Base-by-base conservation (phyloP, 1,140 invertebrate genomes). In the Aphis craccivora region DNA sequence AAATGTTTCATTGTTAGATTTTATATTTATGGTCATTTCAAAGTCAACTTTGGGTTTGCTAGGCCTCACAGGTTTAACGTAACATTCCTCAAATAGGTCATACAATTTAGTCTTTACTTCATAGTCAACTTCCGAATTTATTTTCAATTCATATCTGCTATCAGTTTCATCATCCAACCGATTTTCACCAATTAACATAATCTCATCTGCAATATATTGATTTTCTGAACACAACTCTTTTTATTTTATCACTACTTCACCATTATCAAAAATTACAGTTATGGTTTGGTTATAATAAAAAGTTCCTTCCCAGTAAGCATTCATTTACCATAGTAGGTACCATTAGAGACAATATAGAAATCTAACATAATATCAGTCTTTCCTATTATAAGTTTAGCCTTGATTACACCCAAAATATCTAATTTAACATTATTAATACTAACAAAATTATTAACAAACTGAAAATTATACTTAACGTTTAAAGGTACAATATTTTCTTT, bases 21-120 rank as follows among this genome's bases (percentile, higher is more conserved):
- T 55, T 22, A 95, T 94, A 93, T 94, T 93, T 91, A 95, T 87
- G 89, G 94, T 88, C 43, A 88, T 88, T n/a, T 88, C 87, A 88
- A n/a, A 51, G 11, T 53, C 11, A 51, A 51, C n/a, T n/a, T 53
- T 53, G 9, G 87, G n/a, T 20, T 20, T 14, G 35, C 30, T 30
- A 88, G 45, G 48, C 5, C n/a, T 51, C 23, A 88, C 3, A 0
- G 83, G 37, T 86, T 88, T 88, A 0, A 48, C n/a, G 35, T 88
- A 88, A 35, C 0, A 7, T 51, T 88, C 45, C 6, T 35, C 30
- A 22, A 88, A 88, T 45, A 48, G 2, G 8, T 87, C 45, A 87
- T 87, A 51, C n/a, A 87, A 43, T 11, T 87, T 48, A 0, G 22
- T 51, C 53, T 88, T 35, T 23, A n/a, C 20, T 20, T 48, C 25